Evolutionary conservation across 2,888 invertebrate species (phyloP).

Genomic region (Nemapogon koenigi): DNA sequence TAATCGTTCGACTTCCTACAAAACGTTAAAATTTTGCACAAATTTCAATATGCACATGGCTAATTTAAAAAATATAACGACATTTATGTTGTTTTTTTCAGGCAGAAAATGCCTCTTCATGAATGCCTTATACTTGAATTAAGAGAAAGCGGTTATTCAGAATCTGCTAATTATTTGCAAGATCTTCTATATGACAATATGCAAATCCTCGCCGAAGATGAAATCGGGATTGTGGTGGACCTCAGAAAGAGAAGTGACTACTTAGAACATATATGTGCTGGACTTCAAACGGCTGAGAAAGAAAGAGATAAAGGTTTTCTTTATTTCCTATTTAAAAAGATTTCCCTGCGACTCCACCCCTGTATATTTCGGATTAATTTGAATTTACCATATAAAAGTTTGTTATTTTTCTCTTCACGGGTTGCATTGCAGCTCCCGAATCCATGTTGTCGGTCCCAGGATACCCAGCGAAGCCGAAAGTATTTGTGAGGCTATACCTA

Average conservation of each 20-base stretch:
- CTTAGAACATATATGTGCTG: slow-evolving; percentile 34
- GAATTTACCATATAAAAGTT: background rate
- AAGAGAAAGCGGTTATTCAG: slow-evolving; percentile 49
- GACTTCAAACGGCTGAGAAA: slow-evolving; percentile 40
- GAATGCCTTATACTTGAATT: slow-evolving; percentile 63
- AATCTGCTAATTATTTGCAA: slow-evolving; percentile 54
- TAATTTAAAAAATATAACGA: background rate
- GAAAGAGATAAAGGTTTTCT: slow-evolving; percentile 35
- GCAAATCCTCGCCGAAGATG: slow-evolving; percentile 49
- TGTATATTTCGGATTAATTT: too few relatives aligned
- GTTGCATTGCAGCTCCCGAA: background rate
- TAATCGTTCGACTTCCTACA: too few relatives aligned
- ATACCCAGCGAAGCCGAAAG: background rate
- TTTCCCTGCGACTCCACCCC: too few relatives aligned
- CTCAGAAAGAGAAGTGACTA: slow-evolving; percentile 36
- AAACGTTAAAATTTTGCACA: too few relatives aligned
- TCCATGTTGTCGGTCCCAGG: background rate
- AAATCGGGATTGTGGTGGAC: slow-evolving; percentile 55
- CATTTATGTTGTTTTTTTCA: too few relatives aligned
- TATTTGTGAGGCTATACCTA: too few relatives aligned
- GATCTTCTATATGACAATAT: slow-evolving; percentile 64
- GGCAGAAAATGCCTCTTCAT: slow-evolving; percentile 55
- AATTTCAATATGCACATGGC: too few relatives aligned
- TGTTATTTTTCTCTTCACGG: background rate
- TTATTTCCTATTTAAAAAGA: too few relatives aligned